A percentile compares a stretch with the other conserved stretches of the same genome.
Conservation (phyloP, 2,113 vertebrate species). For the Bos taurus region DNA sequence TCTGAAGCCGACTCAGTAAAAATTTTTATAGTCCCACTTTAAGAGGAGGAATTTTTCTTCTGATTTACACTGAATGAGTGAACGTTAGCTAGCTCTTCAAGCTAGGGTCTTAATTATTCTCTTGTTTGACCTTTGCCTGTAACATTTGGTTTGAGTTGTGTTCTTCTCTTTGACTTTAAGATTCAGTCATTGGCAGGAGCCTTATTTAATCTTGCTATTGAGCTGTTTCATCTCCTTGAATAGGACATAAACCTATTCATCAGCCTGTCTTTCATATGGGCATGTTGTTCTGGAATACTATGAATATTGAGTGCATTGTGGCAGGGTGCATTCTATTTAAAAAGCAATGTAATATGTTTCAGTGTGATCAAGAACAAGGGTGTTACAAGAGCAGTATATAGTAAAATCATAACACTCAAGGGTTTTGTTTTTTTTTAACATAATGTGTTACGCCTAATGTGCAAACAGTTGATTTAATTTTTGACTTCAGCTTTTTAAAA, state of each 20-base stretch:
- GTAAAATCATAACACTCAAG: slow-evolving; percentile 37
- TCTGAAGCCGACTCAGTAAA: neutral
- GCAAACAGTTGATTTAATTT: slow-evolving; percentile 52
- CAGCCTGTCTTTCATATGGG: slow-evolving; percentile 49
- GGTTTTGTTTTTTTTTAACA: slow-evolving; percentile 19
- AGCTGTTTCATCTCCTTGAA: slow-evolving; percentile 56
- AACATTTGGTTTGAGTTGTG: slow-evolving; percentile 61
- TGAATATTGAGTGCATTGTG: slow-evolving; percentile 40
- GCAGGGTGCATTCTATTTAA: slow-evolving; percentile 47
- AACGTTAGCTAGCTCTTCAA: slow-evolving; percentile 21
- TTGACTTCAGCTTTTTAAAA: slow-evolving; percentile 46
- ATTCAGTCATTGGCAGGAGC: slow-evolving; percentile 25
- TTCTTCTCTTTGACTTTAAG: slow-evolving; percentile 53
- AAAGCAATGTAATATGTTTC: slow-evolving; percentile 49
- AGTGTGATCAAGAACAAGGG: slow-evolving; percentile 46
- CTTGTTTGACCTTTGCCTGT: slow-evolving; percentile 54
- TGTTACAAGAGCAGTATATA: slow-evolving; percentile 30
- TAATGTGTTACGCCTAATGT: slow-evolving; percentile 38
- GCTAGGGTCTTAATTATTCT: slow-evolving; percentile 49
- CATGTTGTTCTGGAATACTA: slow-evolving; percentile 44
- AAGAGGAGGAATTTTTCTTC: slow-evolving; percentile 24
- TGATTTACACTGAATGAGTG: neutral
- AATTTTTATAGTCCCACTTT: neutral
- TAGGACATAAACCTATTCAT: slow-evolving; percentile 58
- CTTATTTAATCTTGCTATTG: slow-evolving; percentile 58